phyloP scores from a whole-genome alignment of 2,797 vertebrate species.

The Notolabrus celidotus region DNA sequence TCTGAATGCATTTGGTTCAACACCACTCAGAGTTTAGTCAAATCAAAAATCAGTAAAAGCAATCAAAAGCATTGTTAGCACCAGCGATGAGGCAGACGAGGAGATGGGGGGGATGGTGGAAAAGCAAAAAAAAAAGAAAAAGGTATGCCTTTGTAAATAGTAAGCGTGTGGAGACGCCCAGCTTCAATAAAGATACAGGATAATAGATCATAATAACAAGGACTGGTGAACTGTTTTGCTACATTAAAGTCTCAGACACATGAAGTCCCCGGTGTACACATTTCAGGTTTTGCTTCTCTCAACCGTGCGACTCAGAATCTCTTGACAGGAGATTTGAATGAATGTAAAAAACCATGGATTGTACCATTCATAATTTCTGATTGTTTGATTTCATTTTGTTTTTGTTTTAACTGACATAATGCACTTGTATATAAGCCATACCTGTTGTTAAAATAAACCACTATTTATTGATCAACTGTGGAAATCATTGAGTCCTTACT shows the following conservation, averaged over 20 bases:
- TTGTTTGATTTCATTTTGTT: conserved; percentile 73
- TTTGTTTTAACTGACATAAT: conserved; percentile 82
- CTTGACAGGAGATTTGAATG: conserved; percentile 73
- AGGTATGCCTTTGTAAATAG: conserved; percentile 57
- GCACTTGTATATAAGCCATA: conserved; percentile 88
- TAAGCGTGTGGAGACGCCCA: conserved; percentile 36
- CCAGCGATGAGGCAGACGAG: conserved; percentile 44
- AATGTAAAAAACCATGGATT: conserved; percentile 82
- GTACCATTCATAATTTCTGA: conserved; percentile 76
- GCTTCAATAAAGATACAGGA: conserved; percentile 49
- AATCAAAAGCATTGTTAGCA: conserved; percentile 60
- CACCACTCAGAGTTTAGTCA: conserved; percentile 5
- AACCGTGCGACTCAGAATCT: conserved; percentile 62
- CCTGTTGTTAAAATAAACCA: conserved; percentile 86
- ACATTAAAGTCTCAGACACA: conserved; percentile 36
- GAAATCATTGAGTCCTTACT: conserved; percentile 39
- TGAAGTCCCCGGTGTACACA: conserved; percentile 58
- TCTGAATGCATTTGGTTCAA: conserved; percentile 22
- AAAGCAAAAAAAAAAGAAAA: conserved; percentile 20
- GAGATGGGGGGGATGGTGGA: conserved; percentile 20
- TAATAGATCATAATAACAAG: conserved; percentile 18
- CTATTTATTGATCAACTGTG: conserved; percentile 84
- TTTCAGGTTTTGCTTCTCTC: conserved; percentile 76
- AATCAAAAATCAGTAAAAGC: conserved; percentile 30
- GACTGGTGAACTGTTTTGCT: conserved; percentile 43